These are phyloP conservation scores for Sphinx pinastri DNA, from an alignment of 2,888 invertebrate genomes.

Conservation along the genomic window DNA sequence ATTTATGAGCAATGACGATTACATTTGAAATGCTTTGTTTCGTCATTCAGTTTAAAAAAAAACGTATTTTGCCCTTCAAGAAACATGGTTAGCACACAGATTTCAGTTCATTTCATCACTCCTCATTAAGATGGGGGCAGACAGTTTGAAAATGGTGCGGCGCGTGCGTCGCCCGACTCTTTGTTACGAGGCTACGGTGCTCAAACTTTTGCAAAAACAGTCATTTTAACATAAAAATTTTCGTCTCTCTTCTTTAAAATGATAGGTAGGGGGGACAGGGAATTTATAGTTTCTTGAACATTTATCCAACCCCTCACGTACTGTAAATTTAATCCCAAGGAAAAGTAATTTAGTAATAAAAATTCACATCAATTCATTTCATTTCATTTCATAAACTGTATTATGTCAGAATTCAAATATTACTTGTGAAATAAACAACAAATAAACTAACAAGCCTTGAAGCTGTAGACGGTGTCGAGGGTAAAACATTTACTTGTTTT, in stretches of 20 bases:
- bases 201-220: constrained; percentile 49
- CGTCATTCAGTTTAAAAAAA: too few species aligned
- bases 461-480: not conserved
- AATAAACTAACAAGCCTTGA: not conserved
- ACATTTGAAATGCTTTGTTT: too few species aligned
- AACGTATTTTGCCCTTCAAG: too few species aligned
- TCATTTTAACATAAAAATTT: not conserved
- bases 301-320: too few species aligned
- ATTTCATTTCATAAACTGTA: too few species aligned
- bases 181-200: constrained; percentile 47
- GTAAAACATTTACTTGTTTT: not conserved
- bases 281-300: too few species aligned
- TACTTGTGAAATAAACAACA: too few species aligned
- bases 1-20: too few species aligned
- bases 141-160: constrained; percentile 34
- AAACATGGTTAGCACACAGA: not conserved
- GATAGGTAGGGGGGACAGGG: too few species aligned
- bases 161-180: constrained; percentile 62
- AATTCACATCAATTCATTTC: not conserved
- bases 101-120: constrained; percentile 11
- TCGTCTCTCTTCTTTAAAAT: too few species aligned
- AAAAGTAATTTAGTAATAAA: not conserved
- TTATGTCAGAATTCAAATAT: too few species aligned
- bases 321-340: too few species aligned
- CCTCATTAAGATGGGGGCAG: not conserved